Evolutionary conservation across 1,140 invertebrate genomes (phyloP).

Genomic region (Hycleus phaleratus): DNA sequence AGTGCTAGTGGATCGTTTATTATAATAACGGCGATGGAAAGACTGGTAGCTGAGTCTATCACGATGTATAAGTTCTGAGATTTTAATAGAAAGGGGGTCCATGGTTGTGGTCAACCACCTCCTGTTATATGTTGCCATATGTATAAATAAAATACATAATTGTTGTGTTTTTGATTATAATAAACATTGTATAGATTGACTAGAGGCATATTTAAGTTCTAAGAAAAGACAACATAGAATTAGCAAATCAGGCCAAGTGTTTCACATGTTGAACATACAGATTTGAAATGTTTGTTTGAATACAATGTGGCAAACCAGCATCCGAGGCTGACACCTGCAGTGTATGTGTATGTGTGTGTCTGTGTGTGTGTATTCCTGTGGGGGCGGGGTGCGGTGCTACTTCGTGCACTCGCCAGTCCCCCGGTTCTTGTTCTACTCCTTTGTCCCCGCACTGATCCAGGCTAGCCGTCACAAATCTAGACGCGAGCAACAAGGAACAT

Average conservation of each 20-base stretch:
- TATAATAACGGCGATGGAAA: constrained; percentile 7
- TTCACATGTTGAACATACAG: background rate
- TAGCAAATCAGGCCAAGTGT: background rate
- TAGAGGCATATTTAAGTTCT: background rate
- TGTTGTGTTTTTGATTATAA: background rate
- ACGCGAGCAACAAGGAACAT: constrained; percentile 21
- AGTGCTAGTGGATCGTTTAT: background rate
- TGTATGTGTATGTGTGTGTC: background rate
- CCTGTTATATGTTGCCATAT: constrained; percentile 24
- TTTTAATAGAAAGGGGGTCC: constrained; percentile 24
- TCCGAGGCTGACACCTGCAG: constrained; percentile 38
- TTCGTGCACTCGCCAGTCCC: constrained; percentile 28
- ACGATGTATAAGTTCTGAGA: constrained; percentile 14
- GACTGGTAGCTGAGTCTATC: constrained; percentile 8
- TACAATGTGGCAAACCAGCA: constrained; percentile 28
- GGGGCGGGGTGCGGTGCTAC: constrained; percentile 24
- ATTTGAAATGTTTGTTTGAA: background rate
- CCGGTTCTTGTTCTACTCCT: constrained; percentile 13
- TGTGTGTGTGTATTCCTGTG: constrained; percentile 22
- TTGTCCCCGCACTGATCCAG: constrained; percentile 7
- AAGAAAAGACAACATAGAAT: background rate
- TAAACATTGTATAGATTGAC: background rate
- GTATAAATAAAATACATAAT: constrained; percentile 26
- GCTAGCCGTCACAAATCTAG: constrained; percentile 24
- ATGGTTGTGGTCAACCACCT: constrained; percentile 31